Percentiles rank a stretch among this genome's conserved stretches.
These are phyloP conservation scores for Tetranychus piercei DNA, from an alignment of 2,888 invertebrate genomes.

Conservation along the genomic window DNA sequence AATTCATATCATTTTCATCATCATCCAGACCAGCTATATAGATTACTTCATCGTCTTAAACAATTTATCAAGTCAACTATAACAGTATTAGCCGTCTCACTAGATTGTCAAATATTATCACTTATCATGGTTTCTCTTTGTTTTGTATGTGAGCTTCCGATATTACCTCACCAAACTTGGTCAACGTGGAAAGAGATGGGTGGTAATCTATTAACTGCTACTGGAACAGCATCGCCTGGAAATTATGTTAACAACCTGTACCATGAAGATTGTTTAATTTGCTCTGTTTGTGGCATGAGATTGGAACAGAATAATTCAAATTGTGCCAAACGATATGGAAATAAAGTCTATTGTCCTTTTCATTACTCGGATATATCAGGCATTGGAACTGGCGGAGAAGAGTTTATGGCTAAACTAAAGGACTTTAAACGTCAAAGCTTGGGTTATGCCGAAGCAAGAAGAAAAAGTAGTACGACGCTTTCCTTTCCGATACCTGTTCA, in stretches of 20 bases:
- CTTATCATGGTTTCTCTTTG: conserved; percentile 36
- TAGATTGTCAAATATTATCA: neutral
- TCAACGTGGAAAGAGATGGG: conserved; percentile 24
- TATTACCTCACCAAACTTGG: conserved; percentile 60
- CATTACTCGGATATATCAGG: conserved; percentile 91
- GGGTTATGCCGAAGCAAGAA: conserved; percentile 78
- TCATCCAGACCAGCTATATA: no score
- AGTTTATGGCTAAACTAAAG: conserved; percentile 88
- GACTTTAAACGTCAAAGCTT: conserved; percentile 87
- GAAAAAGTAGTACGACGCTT: conserved; percentile 79
- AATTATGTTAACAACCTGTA: conserved; percentile 14
- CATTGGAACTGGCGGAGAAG: conserved; percentile 49
- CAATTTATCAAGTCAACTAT: neutral
- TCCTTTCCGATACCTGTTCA: conserved; percentile 84
- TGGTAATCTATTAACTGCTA: conserved; percentile 17
- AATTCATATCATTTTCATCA: no score
- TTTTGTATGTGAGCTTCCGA: conserved; percentile 87
- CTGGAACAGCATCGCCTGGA: conserved; percentile 15
- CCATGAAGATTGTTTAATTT: conserved; percentile 61
- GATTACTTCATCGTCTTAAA: neutral
- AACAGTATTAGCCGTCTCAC: neutral
- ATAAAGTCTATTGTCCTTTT: conserved; percentile 83
- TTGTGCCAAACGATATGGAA: conserved; percentile 45
- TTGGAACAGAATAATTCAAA: conserved; percentile 38
- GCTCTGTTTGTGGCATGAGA: conserved; percentile 84